These are phyloP conservation scores for Pseudonaja textilis DNA, from an alignment of 2,113 vertebrate genomes.

Conservation along the genomic window DNA sequence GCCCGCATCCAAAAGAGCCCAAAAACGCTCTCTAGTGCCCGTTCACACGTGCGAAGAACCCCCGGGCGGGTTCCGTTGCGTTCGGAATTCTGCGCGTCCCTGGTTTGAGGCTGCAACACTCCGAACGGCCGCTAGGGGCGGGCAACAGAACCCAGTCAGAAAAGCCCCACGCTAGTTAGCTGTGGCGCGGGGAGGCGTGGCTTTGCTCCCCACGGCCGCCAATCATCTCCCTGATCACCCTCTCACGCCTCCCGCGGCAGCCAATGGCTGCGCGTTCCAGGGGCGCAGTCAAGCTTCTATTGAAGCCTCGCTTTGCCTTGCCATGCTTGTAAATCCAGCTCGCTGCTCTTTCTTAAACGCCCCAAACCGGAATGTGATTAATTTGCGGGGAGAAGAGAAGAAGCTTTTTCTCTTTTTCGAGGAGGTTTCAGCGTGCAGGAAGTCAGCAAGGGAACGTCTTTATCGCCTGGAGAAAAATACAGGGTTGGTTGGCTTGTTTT, in stretches of 20 bases:
- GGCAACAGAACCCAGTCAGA: neutral
- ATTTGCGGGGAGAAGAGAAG: neutral
- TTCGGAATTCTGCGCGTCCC: neutral
- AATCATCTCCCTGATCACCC: accelerated
- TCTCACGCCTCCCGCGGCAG: neutral
- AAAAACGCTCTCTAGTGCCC: neutral
- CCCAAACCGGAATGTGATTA: neutral
- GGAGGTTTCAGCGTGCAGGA: no score
- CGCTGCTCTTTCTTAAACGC: neutral
- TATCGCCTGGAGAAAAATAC: neutral
- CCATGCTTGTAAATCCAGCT: neutral
- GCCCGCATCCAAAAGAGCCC: neutral
- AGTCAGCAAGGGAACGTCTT: neutral
- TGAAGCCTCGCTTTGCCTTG: neutral
- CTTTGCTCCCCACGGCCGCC: neutral
- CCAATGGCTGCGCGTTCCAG: neutral
- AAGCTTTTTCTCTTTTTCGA: neutral
- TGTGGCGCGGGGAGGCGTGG: neutral
- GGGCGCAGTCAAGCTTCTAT: neutral
- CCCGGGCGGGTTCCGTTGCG: neutral
- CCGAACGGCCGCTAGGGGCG: neutral
- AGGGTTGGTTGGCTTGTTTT: neutral
- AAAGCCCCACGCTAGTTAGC: neutral
- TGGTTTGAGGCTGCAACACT: neutral
- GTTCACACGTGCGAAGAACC: neutral